Evolutionary conservation across 1,140 invertebrate genomes (phyloP), one percentile per base, ranked within the genome.

Genomic region (Fragariocoptes setiger): DNA sequence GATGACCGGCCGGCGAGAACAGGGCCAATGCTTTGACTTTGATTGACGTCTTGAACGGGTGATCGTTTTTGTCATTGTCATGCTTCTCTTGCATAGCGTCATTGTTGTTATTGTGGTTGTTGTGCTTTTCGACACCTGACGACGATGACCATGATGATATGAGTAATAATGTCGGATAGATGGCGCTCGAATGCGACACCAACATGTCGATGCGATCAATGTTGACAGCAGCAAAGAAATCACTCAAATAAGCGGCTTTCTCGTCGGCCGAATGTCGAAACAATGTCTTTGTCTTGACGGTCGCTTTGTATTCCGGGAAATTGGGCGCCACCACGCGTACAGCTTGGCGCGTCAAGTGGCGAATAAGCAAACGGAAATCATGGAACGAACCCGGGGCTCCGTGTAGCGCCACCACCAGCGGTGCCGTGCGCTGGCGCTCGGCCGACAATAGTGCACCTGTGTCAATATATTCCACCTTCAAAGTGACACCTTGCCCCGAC

Each of bases 381-480:
- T 31, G 25, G 17, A 38, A 36, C 14, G 36, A 38, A 16, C 42
- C 42, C n/a, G 42, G 42, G 4, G 42, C 42, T 14, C 42, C 42
- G 21, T 43, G 42, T 31, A 43, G 35, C 22, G 8, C 20, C 14
- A 43, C 15, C 14, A 38, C 36, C 18, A 43, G 15, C 13, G 42
- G 42, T n/a, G 25, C 25, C 25, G 8, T 8, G n/a, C 8, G 8
- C n/a, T n/a, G 25, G n/a, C 8, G 8, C n/a, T 8, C 8, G 8
- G 8, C 25, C 8, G 8, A 8, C 16, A 37, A 21, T n/a, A 15
- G 8, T 5, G 17, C 22, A n/a, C 25, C 25, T 21, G 42, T 43
- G 19, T 43, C 42, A 13, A 43, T 20, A 19, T 43, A 43, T 14
- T 40, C 19, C 12, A 43, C 42, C 12, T 38, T n/a, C 8, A 22